Evolutionary conservation across 2,888 invertebrate genomes (phyloP).

Genomic region (Scrobipalpa costella): DNA sequence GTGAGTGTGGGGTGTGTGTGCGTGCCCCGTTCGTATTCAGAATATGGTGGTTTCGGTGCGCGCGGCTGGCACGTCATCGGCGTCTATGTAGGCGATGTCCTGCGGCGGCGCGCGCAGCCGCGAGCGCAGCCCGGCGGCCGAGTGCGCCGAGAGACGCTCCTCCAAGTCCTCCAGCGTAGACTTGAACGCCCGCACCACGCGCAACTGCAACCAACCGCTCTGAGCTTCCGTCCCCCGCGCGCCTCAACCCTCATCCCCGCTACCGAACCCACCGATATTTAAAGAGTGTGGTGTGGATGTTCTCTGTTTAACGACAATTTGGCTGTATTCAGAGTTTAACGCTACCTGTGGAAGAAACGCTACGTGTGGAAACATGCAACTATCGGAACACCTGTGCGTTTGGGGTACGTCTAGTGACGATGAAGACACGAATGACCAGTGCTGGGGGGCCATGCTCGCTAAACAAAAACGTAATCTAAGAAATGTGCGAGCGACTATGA

Average conservation of each 20-base stretch:
- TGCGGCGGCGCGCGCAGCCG: constrained; percentile 81
- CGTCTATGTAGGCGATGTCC: constrained; percentile 93
- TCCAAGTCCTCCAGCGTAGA: constrained; percentile 99
- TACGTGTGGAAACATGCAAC: constrained; percentile 47
- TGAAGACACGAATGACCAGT: constrained; percentile 35
- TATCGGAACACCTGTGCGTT: constrained; percentile 35
- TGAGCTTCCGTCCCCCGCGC: constrained; percentile 40
- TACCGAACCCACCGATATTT: constrained; percentile 43
- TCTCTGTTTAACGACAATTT: constrained; percentile 40
- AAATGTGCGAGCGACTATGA: constrained; percentile 52
- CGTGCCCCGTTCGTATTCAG: constrained; percentile 44
- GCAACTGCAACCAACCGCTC: constrained; percentile 92
- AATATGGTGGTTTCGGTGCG: constrained; percentile 73
- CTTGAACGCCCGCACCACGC: constrained; percentile 99
- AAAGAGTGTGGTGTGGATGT: constrained; percentile 75
- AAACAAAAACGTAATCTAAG: constrained; percentile 40
- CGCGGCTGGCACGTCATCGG: constrained; percentile 77
- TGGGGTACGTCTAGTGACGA: constrained; percentile 23
- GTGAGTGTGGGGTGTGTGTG: constrained; percentile 28
- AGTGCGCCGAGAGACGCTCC: constrained; percentile 99
- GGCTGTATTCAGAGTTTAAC: constrained; percentile 67
- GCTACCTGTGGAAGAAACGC: constrained; percentile 31
- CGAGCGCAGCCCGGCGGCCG: constrained; percentile 91
- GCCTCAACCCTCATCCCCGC: constrained; percentile 30
- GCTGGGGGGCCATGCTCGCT: constrained; percentile 50